Conservation (phyloP, 2,888 invertebrate species). For the Tholera decimalis region DNA sequence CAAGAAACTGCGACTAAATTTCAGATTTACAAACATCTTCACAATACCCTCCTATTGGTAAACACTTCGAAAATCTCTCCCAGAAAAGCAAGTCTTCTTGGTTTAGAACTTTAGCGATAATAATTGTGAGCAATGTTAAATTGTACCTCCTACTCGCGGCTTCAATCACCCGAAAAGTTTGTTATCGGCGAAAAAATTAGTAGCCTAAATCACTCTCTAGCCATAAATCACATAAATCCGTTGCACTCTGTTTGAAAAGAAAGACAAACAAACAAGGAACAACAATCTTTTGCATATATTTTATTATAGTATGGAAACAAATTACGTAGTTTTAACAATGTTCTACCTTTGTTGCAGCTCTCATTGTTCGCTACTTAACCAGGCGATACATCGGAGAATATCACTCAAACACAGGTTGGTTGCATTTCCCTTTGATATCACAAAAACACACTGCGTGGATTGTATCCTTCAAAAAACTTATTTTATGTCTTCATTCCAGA, state of each 20-base stretch:
- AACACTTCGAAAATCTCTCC: conserved; percentile 17
- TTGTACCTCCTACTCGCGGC: too few relatives aligned
- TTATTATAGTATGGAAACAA: too few relatives aligned
- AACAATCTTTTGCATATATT: too few relatives aligned
- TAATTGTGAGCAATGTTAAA: too few relatives aligned
- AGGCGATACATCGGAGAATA: conserved; percentile 96
- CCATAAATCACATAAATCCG: too few relatives aligned
- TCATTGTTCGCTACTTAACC: conserved; percentile 95
- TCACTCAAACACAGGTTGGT: conserved; percentile 94
- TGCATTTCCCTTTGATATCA: conserved; percentile 4
- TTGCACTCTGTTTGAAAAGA: too few relatives aligned
- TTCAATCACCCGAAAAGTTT: too few relatives aligned
- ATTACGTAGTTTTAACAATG: conserved; percentile 3
- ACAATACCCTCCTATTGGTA: neutral
- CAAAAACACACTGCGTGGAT: conserved; percentile 11
- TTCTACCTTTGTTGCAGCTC: conserved; percentile 89
- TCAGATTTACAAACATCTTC: conserved; percentile 20
- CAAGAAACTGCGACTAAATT: conserved; percentile 29
- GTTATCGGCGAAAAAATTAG: too few relatives aligned
- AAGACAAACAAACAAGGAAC: too few relatives aligned
- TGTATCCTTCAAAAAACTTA: conserved; percentile 47
- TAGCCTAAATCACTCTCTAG: neutral
- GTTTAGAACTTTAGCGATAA: too few relatives aligned
- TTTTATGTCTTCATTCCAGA: conserved; percentile 89
- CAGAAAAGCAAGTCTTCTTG: neutral